Evolutionary conservation across 2,888 invertebrate genomes (phyloP), one percentile per base, ranked within the genome.

Genomic region (Scaptomyza tumidula): DNA sequence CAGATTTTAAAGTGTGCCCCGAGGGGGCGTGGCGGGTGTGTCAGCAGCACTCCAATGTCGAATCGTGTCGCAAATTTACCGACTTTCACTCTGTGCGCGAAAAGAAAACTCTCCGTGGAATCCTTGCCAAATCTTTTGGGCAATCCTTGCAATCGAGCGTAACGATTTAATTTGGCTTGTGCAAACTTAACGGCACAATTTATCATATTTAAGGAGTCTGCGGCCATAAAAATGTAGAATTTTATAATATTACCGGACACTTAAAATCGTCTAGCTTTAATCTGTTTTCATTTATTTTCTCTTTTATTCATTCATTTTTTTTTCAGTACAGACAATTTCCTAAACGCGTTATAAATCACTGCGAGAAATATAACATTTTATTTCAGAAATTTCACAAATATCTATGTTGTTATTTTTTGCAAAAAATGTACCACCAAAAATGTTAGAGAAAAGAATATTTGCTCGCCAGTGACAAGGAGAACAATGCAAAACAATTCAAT

Each of bases 201-300:
- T 90, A 90, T 91, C 91, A 91, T 91, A 82, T 90, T 90, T 91
- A 91, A 90, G 85, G 78, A 81, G 83, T 78, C 77, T 85, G 90
- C 89, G 80, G 76, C 80, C 49, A 44, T 53, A 52, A 41, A 41
- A 27, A 14, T 43, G 33, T 33, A 19, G 33, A 55, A 29, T 52
- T 54, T 64, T 33, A 41, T 52, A 44, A 31, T 37, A 33, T 43
- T 45, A 4, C 2, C 11, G 24, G 43, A 37, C 37, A 52, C 29
- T 39, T 59, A 52, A 39, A 33, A 7, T 49, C 11, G 45, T 24
- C 46, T 27, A 41, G 44, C 61, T 71, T 52, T 39, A 79, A 71
- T 45, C 58, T 14, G n/a, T 35, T 6, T 41, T 2, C 3, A 35
- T 49, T 31, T 54, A 9, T 43, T 9, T 3, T 10, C 16, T 46